Conservation (phyloP, 2,888 invertebrate genomes). For the Ashinkailepas kermadecensis region DNA sequence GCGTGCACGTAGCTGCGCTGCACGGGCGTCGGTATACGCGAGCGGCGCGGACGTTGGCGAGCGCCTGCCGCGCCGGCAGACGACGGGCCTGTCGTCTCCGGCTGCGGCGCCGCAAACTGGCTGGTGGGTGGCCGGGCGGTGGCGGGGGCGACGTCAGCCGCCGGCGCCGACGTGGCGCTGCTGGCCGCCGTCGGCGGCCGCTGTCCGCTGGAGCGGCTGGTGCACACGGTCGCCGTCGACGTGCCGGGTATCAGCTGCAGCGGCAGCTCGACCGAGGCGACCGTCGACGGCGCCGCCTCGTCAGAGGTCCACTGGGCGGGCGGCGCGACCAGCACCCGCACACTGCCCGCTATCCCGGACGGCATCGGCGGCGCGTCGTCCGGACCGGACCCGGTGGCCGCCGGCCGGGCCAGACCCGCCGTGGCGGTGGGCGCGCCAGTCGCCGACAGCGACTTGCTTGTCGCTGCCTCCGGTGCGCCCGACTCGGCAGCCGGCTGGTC, state of each 20-base stretch:
- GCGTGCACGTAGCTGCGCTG: background rate
- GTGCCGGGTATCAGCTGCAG: background rate
- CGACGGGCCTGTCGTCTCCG: background rate
- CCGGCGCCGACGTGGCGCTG: no score
- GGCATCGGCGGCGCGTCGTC: background rate
- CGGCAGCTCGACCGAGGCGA: background rate
- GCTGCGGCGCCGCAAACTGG: background rate
- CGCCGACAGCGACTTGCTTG: no score
- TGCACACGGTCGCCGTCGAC: background rate
- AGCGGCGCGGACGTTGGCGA: background rate
- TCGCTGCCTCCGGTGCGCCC: no score
- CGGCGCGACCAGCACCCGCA: background rate
- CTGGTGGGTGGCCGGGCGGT: background rate
- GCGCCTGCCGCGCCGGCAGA: background rate
- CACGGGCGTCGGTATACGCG: background rate
- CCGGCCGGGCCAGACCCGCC: background rate
- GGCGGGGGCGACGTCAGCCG: background rate
- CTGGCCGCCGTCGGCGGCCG: background rate
- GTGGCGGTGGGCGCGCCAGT: no score
- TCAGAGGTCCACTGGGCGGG: background rate
- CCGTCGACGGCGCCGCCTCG: background rate
- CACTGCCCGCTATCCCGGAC: background rate
- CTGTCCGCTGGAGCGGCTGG: background rate
- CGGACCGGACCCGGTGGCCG: background rate
- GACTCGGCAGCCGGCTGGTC: no score